Conservation (phyloP, 2,888 invertebrate species). For the Ceramica pisi region DNA sequence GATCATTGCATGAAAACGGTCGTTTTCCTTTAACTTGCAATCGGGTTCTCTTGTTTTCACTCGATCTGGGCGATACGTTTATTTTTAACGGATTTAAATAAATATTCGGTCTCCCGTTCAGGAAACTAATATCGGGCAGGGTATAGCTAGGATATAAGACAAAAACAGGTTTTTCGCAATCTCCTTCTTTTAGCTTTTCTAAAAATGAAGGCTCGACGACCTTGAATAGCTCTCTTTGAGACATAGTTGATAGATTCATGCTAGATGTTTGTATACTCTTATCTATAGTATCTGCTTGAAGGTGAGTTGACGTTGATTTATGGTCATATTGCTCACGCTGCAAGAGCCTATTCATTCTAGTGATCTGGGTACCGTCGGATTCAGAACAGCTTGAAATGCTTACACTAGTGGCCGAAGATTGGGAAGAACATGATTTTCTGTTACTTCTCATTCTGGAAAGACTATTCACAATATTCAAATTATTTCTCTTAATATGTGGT, state of each 20-base stretch:
- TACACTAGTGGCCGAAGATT: slow-evolving; percentile 89
- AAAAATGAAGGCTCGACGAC: slow-evolving; percentile 93
- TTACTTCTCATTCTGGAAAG: slow-evolving; percentile 83
- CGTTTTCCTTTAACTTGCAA: slow-evolving; percentile 88
- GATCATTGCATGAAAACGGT: slow-evolving; percentile 95
- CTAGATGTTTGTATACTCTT: slow-evolving; percentile 94
- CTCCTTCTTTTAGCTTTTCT: slow-evolving; percentile 92
- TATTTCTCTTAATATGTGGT: slow-evolving; percentile 84
- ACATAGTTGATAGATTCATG: slow-evolving; percentile 81
- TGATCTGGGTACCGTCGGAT: slow-evolving; percentile 89
- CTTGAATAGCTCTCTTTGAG: slow-evolving; percentile 90
- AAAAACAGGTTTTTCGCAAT: slow-evolving; percentile 94
- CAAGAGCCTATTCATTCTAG: slow-evolving; percentile 84
- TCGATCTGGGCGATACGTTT: slow-evolving; percentile 83
- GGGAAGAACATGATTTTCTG: slow-evolving; percentile 86
- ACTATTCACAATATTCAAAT: slow-evolving; percentile 90
- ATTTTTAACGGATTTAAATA: slow-evolving; percentile 94
- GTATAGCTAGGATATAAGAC: slow-evolving; percentile 98
- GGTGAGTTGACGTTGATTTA: slow-evolving; percentile 89
- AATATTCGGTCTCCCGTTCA: slow-evolving; percentile 92
- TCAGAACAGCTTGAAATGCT: slow-evolving; percentile 90
- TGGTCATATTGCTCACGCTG: slow-evolving; percentile 84
- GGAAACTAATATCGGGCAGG: slow-evolving; percentile 96
- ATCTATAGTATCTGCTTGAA: slow-evolving; percentile 91
- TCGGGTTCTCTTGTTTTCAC: slow-evolving; percentile 83